These are phyloP conservation scores for Sebastes elongatus DNA, from an alignment of 2,797 vertebrate genomes.

Conservation along the genomic window DNA sequence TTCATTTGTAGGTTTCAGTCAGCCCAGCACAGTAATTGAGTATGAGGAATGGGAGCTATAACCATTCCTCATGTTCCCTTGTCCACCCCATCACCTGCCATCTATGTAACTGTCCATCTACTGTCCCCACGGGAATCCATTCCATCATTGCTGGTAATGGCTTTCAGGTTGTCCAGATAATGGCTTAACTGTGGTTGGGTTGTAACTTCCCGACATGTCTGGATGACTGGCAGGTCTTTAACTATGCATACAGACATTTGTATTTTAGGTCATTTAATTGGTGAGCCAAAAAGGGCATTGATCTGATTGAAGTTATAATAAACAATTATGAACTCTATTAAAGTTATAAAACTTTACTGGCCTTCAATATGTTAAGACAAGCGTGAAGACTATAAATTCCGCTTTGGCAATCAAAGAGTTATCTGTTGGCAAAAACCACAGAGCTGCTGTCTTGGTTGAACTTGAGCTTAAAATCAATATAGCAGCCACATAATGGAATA, in stretches of 20 bases:
- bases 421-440: constrained; percentile 39
- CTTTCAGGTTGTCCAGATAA: constrained; percentile 70
- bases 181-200: constrained; percentile 53
- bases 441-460: constrained; percentile 42
- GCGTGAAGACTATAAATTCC: not conserved
- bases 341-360: not conserved
- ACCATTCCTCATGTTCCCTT: constrained; percentile 59
- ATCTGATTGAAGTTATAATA: not conserved
- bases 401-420: constrained; percentile 33
- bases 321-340: not conserved
- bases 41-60: constrained; percentile 59
- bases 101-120: constrained; percentile 72
- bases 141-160: constrained; percentile 72
- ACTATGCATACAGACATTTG: not conserved
- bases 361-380: not conserved
- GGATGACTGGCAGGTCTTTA: constrained; percentile 46
- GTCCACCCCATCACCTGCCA: constrained; percentile 72
- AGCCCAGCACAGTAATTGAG: constrained; percentile 55
- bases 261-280: not conserved
- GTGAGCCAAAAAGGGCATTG: not conserved
- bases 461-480: constrained; percentile 62
- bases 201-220: constrained; percentile 33
- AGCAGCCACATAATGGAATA: constrained; percentile 49
- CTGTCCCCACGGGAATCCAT: constrained; percentile 64
- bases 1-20: constrained; percentile 64